phyloP scores from a whole-genome alignment of 2,113 vertebrate species.

The Amia ocellicauda region DNA sequence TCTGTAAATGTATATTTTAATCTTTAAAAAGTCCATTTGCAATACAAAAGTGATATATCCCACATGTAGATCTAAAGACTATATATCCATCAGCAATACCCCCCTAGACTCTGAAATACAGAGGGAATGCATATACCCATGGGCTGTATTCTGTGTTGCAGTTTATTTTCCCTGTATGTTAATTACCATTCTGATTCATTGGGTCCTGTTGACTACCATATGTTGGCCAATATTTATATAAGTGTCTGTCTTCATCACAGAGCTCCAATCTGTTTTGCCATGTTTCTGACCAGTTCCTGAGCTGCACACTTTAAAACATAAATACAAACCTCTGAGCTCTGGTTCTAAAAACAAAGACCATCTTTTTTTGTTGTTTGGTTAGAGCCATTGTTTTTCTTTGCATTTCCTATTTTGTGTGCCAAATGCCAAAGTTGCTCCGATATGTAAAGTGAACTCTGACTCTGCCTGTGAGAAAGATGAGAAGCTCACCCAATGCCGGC shows the following conservation, averaged over 20 bases:
- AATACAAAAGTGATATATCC: not conserved
- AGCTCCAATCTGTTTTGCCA: not conserved
- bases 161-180: constrained; percentile 67
- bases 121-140: constrained; percentile 20
- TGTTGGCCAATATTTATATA: constrained; percentile 60
- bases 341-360: not conserved
- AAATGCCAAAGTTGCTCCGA: not conserved
- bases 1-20: not conserved
- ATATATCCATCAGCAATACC: constrained; percentile 3
- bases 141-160: constrained; percentile 36
- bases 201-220: constrained; percentile 47
- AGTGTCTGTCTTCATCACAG: constrained; percentile 21
- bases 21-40: not conserved
- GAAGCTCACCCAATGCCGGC: constrained; percentile 7
- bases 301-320: constrained; percentile 7
- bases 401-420: not conserved
- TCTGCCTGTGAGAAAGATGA: not conserved
- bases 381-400: not conserved
- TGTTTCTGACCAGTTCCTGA: not conserved
- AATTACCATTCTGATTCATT: constrained; percentile 64
- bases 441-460: constrained; percentile 1
- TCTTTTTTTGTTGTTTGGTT: not conserved
- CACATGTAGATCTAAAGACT: not conserved
- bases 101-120: constrained; percentile 42
- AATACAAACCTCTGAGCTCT: not conserved